Conservation (phyloP, 2,113 vertebrate genomes). For the Chloebia gouldiae region DNA sequence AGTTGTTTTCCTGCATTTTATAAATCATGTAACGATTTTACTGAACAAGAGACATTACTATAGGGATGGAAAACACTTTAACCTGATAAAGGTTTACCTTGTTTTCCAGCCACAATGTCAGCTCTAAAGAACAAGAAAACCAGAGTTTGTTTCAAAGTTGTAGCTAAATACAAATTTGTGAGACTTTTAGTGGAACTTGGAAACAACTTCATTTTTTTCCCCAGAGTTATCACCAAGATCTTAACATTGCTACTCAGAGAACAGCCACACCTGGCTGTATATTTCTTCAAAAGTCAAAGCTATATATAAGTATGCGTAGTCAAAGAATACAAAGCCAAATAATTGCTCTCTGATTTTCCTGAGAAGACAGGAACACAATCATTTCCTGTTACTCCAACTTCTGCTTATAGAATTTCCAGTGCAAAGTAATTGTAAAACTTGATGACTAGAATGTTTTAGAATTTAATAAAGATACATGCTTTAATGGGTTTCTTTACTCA, state of each 20-base stretch:
- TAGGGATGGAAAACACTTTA: not conserved
- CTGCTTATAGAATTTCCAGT: not conserved
- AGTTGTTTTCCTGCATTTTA: not conserved
- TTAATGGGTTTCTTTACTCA: constrained; percentile 24
- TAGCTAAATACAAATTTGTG: not conserved
- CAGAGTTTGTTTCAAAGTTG: not conserved
- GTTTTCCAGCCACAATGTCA: not conserved
- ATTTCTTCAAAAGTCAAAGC: constrained; percentile 5
- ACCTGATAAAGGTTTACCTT: not conserved
- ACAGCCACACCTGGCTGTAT: not conserved
- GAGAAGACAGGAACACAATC: not conserved
- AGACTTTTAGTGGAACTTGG: not conserved
- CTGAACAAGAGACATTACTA: not conserved
- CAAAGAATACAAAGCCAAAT: not conserved
- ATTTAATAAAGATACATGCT: constrained; percentile 35
- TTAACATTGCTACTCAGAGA: not conserved
- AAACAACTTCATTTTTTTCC: not conserved
- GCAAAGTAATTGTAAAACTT: constrained; percentile 18
- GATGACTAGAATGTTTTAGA: constrained; percentile 26
- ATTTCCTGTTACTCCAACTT: constrained; percentile 30
- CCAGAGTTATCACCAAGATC: not conserved
- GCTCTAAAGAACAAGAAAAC: not conserved
- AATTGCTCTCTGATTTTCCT: not conserved
- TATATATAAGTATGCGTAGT: not conserved
- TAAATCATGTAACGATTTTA: not conserved